Evolutionary conservation across 2,888 invertebrate species (phyloP).

Genomic region (Antheraea assamensis): DNA sequence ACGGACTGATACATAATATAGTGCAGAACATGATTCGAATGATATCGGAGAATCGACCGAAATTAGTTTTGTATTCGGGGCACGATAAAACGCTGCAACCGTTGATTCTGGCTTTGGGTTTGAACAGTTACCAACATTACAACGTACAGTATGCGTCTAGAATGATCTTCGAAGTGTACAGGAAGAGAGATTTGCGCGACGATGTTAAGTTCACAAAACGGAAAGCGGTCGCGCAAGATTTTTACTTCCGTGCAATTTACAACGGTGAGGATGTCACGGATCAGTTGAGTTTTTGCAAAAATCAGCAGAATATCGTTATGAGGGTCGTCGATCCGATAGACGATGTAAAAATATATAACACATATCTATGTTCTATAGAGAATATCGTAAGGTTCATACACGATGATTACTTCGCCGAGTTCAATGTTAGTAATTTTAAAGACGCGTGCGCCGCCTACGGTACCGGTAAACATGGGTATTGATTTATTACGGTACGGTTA

Average conservation of each 20-base stretch:
- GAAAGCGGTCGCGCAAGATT: slow-evolving; percentile 84
- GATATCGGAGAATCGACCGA: slow-evolving; percentile 88
- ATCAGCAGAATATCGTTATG: slow-evolving; percentile 77
- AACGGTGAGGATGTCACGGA: slow-evolving; percentile 94
- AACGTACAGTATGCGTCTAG: slow-evolving; percentile 93
- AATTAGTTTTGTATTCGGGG: slow-evolving; percentile 92
- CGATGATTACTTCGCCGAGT: slow-evolving; percentile 91
- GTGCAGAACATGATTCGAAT: slow-evolving; percentile 90
- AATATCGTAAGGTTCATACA: slow-evolving; percentile 93
- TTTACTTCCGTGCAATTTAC: slow-evolving; percentile 91
- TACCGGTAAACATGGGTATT: slow-evolving; percentile 48
- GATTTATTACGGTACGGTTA: neutral
- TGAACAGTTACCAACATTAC: slow-evolving; percentile 83
- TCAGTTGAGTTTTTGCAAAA: slow-evolving; percentile 90
- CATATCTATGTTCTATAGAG: slow-evolving; percentile 91
- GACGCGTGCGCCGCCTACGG: slow-evolving; percentile 86
- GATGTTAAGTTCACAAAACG: slow-evolving; percentile 79
- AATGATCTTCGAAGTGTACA: slow-evolving; percentile 93
- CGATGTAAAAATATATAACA: slow-evolving; percentile 58
- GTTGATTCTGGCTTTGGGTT: slow-evolving; percentile 89
- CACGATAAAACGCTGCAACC: slow-evolving; percentile 96
- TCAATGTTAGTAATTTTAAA: slow-evolving; percentile 94
- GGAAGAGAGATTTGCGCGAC: slow-evolving; percentile 79
- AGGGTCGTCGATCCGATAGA: slow-evolving; percentile 66
- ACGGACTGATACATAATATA: slow-evolving; percentile 92